A percentile compares a stretch with the other conserved stretches of the same genome.
Conservation (phyloP, 2,888 invertebrate genomes). For the Dryomyza anilis region DNA sequence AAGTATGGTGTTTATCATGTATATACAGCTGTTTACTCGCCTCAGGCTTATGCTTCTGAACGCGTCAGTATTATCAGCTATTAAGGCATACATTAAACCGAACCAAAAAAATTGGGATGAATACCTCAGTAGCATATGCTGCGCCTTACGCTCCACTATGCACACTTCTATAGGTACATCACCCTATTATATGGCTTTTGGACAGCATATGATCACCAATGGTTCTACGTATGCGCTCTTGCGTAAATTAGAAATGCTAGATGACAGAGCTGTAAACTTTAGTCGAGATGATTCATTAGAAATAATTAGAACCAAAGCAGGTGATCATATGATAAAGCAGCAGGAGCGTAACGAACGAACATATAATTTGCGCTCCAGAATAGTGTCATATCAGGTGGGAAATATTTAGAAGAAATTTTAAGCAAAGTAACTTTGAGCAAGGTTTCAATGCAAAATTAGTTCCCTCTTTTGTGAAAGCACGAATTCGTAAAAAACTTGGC, state of each 20-base stretch:
- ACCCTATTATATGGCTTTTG: background rate
- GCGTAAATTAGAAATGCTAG: background rate
- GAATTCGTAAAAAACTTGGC: constrained; percentile 3
- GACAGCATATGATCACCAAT: background rate
- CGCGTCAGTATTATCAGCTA: background rate
- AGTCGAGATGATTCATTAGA: background rate
- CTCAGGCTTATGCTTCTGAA: background rate
- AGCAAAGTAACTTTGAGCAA: constrained; percentile 1
- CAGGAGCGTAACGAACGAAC: background rate
- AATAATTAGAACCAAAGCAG: background rate
- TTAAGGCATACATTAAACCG: background rate
- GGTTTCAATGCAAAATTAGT: constrained; percentile 20
- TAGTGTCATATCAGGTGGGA: constrained; percentile 2
- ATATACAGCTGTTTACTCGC: background rate
- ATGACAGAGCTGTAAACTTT: background rate
- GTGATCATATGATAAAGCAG: background rate
- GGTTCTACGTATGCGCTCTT: background rate
- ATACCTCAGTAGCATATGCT: background rate
- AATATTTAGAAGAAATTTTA: constrained; percentile 19
- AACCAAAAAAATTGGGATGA: constrained; percentile 6
- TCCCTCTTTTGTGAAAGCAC: constrained; percentile 14
- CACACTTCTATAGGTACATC: background rate
- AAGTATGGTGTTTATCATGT: background rate
- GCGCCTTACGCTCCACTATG: background rate
- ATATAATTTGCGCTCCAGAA: constrained; percentile 14